A percentile compares a stretch with the other conserved stretches of the same genome.
Conservation (phyloP, 2,113 vertebrate genomes). For the Phylloscopus trochilus region DNA sequence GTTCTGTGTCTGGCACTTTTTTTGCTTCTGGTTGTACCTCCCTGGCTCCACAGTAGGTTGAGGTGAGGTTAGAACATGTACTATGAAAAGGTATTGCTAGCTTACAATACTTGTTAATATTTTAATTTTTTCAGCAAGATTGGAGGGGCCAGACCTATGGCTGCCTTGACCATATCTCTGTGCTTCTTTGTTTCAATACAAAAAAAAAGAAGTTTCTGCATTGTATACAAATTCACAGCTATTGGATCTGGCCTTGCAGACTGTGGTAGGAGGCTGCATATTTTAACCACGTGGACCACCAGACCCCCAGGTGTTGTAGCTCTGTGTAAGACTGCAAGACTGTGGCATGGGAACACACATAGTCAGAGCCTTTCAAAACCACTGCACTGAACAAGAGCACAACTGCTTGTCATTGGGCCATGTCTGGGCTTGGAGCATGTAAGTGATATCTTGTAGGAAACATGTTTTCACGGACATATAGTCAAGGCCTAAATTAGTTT, state of each 20-base stretch:
- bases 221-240: not conserved
- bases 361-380: not conserved
- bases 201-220: not conserved
- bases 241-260: not conserved
- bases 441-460: not conserved
- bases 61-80: not conserved
- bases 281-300: not conserved
- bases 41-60: not conserved
- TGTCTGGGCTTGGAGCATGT: not conserved
- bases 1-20: not conserved
- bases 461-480: not conserved
- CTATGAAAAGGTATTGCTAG: not conserved
- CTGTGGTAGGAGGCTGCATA: not conserved
- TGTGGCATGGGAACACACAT: not conserved
- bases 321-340: not conserved
- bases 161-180: not conserved
- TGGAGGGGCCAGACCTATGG: not conserved
- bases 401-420: not conserved
- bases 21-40: not conserved
- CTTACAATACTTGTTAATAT: not conserved
- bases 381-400: not conserved
- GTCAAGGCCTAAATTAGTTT: not conserved
- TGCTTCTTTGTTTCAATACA: not conserved
- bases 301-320: not conserved
- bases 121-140: not conserved